Evolutionary conservation across 2,113 vertebrate genomes (phyloP), one percentile per base, ranked within the genome.

Genomic region (Mohoua ochrocephala): DNA sequence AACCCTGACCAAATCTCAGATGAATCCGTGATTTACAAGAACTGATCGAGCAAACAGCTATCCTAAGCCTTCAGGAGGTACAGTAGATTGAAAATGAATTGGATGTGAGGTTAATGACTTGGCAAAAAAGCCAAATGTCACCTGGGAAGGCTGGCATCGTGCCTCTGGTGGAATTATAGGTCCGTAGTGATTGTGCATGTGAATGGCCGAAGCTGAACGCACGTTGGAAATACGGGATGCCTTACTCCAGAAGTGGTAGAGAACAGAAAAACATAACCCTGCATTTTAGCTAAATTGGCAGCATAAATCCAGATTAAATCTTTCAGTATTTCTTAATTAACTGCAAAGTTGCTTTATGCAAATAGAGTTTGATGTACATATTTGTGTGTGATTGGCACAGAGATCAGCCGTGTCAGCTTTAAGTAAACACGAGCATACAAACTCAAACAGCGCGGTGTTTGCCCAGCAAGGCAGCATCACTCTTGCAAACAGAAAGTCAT

Each of bases 401-500:
- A 87, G 92, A 95, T 93, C 94, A 96, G 56, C 89, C 56, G 9
- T 60, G 84, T 85, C 94, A 93, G 12, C 78, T 89, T 93, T 53
- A 84, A 94, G 87, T 93, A 92, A 95, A 80, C 39, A 83, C 0
- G 0, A 88, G 71, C 71, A 69, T 20, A 63, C 78, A 56, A 95
- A 85, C 79, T 96, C 93, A 97, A 95, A 96, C 78, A 93, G 60
- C 4, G n/a, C 92, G 86, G 73, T 93, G 78, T 96, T 97, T 95
- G 87, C 89, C 86, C 90, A 91, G 84, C 83, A 87, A 84, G 65
- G 89, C 81, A 65, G 54, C 60, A 20, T 70, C 89, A 92, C 71
- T 95, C 91, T 76, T 75, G 54, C 95, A 95, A 97, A 92, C 81
- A 91, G 78, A 91, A 94, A 96, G 56, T 81, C 57, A 68, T 70